Conservation (phyloP, 2,797 vertebrate genomes). For the Austrolebias charrua region DNA sequence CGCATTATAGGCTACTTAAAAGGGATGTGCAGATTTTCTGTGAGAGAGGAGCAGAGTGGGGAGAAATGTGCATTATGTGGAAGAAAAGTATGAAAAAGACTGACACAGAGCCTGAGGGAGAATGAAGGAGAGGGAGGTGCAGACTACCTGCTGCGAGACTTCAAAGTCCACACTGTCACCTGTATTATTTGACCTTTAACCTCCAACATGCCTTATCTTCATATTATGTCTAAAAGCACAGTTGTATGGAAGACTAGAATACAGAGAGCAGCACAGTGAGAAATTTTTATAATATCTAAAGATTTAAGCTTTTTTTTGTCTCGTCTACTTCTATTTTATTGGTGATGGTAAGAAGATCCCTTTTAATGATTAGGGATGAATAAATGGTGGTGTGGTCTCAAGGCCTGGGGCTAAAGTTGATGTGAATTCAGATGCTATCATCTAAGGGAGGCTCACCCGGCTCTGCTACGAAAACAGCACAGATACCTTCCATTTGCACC, state of each 20-base stretch:
- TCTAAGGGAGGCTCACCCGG: conserved; percentile 78
- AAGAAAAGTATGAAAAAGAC: conserved; percentile 28
- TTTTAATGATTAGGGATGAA: conserved; percentile 80
- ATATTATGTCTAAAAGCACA: conserved; percentile 25
- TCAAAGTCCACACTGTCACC: conserved; percentile 75
- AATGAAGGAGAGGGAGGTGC: conserved; percentile 33
- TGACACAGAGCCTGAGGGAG: conserved; percentile 42
- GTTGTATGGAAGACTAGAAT: background rate
- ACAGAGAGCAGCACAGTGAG: conserved; percentile 5
- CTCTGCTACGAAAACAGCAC: conserved; percentile 50
- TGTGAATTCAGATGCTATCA: conserved; percentile 77
- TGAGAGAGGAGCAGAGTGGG: conserved; percentile 11
- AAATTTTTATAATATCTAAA: conserved; percentile 36
- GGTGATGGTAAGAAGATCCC: conserved; percentile 71
- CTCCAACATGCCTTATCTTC: conserved; percentile 45
- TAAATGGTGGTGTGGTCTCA: conserved; percentile 68
- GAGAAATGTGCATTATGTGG: conserved; percentile 7
- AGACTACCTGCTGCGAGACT: conserved; percentile 68
- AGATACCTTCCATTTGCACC: conserved; percentile 52
- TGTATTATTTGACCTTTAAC: conserved; percentile 73
- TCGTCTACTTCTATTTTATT: conserved; percentile 45
- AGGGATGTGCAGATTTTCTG: conserved; percentile 17
- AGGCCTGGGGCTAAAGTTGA: conserved; percentile 71
- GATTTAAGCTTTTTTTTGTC: conserved; percentile 39
- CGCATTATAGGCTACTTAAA: background rate